Base-by-base conservation (phyloP, 1,140 invertebrate genomes). In the Zaprionus taronus region DNA sequence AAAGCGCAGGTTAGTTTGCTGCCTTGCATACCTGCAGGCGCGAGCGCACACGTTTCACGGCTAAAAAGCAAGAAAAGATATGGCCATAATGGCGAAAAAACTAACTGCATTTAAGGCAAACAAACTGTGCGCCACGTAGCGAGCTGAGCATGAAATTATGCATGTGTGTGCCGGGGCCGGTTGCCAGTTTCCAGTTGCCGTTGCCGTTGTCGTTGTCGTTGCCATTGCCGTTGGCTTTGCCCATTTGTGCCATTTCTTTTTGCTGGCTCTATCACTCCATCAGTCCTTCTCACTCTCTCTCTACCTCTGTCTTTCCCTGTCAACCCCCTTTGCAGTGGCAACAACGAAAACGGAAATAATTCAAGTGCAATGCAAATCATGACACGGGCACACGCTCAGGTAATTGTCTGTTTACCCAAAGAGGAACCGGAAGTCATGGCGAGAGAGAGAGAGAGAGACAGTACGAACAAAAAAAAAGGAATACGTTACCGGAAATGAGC, bases 311-410 rank as follows among this genome's bases (percentile, higher is more conserved):
- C 5, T 9, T 63, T 63, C 7, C 31, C 38, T 17, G 9, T 22
- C 60, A 63, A 34, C 31, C 60, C 20, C 12, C 14, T 34, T 68
- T 49, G 65, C 63, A 56, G 38, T 64, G 60, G 70, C 64, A 71
- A 62, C 44, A 72, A 24, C 62, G 81, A 72, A 79, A 87, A 79
- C 81, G 83, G 83, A 87, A 89, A 87, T 87, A 89, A 84, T 87
- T 87, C 85, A 84, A 89, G 83, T 89, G 83, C 83, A 87, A 84
- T 84, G 83, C 81, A 89, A 89, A 86, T 86, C 83, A 80, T 86
- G 80, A 71, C 83, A 79, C 80, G 68, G 61, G 58, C 77, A 82
- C 73, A 82, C 73, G 77, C 77, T 69, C 77, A 80, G 83, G 83
- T 84, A 89, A 87, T 82, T 81, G 83, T 77, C 74, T 84, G 82